Evolutionary conservation across 2,797 vertebrate species (phyloP).

Genomic region (Enteromius paludinosus): DNA sequence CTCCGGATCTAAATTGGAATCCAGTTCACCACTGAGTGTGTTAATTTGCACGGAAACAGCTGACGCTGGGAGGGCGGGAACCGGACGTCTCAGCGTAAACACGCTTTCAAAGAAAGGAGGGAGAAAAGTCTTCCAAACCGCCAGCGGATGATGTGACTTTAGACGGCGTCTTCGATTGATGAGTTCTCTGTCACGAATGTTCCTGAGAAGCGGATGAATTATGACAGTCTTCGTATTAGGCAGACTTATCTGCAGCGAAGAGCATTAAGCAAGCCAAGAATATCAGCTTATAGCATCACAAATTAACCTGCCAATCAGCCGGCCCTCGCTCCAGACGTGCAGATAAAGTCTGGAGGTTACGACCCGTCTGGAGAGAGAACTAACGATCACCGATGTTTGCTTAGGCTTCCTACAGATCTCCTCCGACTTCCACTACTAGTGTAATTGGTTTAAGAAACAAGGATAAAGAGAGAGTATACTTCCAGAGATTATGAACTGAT

Average conservation of each 20-base stretch:
- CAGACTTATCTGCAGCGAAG: constrained; percentile 82
- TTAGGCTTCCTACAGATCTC: constrained; percentile 61
- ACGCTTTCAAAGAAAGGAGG: neutral
- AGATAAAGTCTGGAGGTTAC: constrained; percentile 84
- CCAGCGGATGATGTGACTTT: neutral
- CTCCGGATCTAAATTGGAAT: constrained; percentile 91
- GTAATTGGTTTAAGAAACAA: constrained; percentile 59
- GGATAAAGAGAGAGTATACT: constrained; percentile 59
- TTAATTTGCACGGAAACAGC: constrained; percentile 85
- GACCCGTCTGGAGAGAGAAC: neutral
- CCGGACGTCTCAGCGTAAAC: constrained; percentile 66
- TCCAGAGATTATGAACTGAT: constrained; percentile 77
- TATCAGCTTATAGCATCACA: constrained; percentile 81
- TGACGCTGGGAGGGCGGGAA: constrained; percentile 70
- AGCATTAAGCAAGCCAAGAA: constrained; percentile 80
- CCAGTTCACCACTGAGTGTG: constrained; percentile 96
- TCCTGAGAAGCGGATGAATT: constrained; percentile 77
- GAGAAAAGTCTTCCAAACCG: neutral
- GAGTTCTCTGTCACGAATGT: constrained; percentile 73
- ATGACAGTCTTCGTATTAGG: constrained; percentile 86
- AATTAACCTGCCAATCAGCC: constrained; percentile 85
- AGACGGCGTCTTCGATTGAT: constrained; percentile 78
- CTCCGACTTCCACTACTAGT: constrained; percentile 64
- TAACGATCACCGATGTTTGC: constrained; percentile 36
- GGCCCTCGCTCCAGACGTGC: constrained; percentile 75